Percentiles rank a stretch among this genome's conserved stretches.
Evolutionary conservation across 92 coral and sea anemone species (phyloP).

Genomic region (Nematostella vectensis): DNA sequence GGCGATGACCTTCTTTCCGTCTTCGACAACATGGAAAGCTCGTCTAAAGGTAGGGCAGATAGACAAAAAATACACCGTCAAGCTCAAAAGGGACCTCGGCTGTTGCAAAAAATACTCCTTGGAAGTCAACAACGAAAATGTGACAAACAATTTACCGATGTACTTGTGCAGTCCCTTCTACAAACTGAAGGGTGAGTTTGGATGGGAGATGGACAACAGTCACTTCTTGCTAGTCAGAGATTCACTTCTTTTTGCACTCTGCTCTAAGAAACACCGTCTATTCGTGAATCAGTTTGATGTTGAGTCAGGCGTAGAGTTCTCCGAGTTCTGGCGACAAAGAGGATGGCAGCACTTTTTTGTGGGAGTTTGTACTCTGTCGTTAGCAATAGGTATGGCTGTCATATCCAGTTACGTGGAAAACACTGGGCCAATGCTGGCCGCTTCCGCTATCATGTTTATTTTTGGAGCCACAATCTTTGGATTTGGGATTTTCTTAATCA

Average conservation of each 20-base stretch:
- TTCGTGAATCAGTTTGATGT: conserved; percentile 39
- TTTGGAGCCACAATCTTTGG: neutral
- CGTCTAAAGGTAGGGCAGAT: conserved; percentile 12
- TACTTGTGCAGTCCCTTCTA: conserved; percentile 27
- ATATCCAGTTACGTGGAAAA: conserved; percentile 5
- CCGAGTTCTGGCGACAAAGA: conserved; percentile 45
- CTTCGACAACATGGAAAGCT: conserved; percentile 10
- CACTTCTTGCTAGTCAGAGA: conserved; percentile 33
- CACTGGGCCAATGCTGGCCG: neutral
- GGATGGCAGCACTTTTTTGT: conserved; percentile 48
- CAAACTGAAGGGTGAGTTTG: conserved; percentile 29
- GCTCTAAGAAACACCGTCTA: conserved; percentile 33
- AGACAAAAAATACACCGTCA: conserved; percentile 11
- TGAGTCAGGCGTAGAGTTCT: conserved; percentile 34
- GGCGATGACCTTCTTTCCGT: conserved; percentile 9
- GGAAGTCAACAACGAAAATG: conserved; percentile 20
- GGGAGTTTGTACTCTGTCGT: conserved; percentile 18
- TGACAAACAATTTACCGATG: conserved; percentile 17
- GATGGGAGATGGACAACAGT: conserved; percentile 41
- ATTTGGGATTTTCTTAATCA: conserved; percentile 14
- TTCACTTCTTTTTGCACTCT: conserved; percentile 26
- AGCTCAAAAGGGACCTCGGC: conserved; percentile 26
- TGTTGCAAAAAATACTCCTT: conserved; percentile 26
- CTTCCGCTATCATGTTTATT: neutral
- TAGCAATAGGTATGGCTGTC: conserved; percentile 11